Evolutionary conservation across 2,797 vertebrate genomes (phyloP).

Genomic region (Karalla daura): DNA sequence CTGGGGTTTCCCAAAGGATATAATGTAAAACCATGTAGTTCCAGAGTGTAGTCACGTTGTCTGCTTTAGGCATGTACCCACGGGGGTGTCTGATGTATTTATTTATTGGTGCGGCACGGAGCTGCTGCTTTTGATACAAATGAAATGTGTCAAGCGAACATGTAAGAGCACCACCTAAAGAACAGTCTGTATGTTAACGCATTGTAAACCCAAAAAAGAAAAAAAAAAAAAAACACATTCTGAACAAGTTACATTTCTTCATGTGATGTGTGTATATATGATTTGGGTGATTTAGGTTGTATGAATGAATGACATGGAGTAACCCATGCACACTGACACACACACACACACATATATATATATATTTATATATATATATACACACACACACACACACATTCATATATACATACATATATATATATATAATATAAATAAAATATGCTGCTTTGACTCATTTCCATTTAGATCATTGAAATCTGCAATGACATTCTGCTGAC

Average conservation of each 20-base stretch:
- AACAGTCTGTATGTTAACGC: constrained; percentile 52
- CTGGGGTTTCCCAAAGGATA: constrained; percentile 45
- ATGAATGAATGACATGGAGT: constrained; percentile 50
- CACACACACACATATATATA: not conserved
- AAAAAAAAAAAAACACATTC: constrained; percentile 25
- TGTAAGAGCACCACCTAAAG: constrained; percentile 60
- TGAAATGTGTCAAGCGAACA: constrained; percentile 54
- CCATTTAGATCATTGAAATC: constrained; percentile 38
- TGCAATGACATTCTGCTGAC: constrained; percentile 34
- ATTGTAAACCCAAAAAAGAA: constrained; percentile 11
- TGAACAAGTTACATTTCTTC: constrained; percentile 39
- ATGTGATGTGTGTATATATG: constrained; percentile 34
- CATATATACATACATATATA: constrained; percentile 6
- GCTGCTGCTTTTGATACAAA: constrained; percentile 60
- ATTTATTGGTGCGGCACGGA: constrained; percentile 78
- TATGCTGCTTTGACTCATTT: constrained; percentile 67
- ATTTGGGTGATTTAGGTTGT: constrained; percentile 40
- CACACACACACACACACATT: no score
- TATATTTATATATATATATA: constrained; percentile 19
- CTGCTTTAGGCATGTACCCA: constrained; percentile 60
- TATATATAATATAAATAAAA: constrained; percentile 25
- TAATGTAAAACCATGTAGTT: constrained; percentile 44
- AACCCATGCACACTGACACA: not conserved
- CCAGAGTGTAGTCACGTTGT: constrained; percentile 48
- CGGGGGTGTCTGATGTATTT: constrained; percentile 78